These are phyloP conservation scores for Sinocyclocheilus anophthalmus DNA, from an alignment of 2,113 vertebrate species.

Conservation along the genomic window DNA sequence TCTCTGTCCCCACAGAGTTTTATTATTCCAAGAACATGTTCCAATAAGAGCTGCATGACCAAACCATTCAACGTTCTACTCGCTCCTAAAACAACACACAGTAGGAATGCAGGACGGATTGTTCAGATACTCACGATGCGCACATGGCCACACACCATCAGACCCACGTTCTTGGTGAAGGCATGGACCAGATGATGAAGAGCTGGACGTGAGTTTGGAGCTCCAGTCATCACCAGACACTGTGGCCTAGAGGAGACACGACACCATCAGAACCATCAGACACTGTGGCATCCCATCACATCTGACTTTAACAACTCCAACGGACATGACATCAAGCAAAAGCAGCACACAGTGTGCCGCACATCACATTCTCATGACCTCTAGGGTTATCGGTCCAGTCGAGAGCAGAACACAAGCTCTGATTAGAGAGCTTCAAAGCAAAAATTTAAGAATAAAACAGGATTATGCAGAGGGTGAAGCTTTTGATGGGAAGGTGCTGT, in stretches of 20 bases:
- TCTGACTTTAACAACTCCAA: too few relatives aligned
- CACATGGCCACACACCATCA: constrained; percentile 96
- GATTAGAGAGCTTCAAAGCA: constrained; percentile 74
- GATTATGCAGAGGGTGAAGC: constrained; percentile 59
- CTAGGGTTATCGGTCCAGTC: constrained; percentile 26
- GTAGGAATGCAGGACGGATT: too few relatives aligned
- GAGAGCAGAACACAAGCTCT: constrained; percentile 27
- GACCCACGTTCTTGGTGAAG: constrained; percentile 97
- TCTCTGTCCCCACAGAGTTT: constrained; percentile 40
- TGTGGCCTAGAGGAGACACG: constrained; percentile 81
- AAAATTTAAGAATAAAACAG: constrained; percentile 64
- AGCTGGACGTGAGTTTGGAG: constrained; percentile 92
- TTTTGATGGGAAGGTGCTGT: constrained; percentile 58
- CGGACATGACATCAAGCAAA: too few relatives aligned
- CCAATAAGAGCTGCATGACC: not conserved
- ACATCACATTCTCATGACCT: constrained; percentile 49
- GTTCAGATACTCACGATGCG: constrained; percentile 80
- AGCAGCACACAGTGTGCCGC: not conserved
- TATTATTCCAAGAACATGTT: constrained; percentile 40
- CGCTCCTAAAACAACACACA: too few relatives aligned
- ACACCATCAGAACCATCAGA: too few relatives aligned
- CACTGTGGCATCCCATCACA: too few relatives aligned
- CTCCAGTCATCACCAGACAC: constrained; percentile 96
- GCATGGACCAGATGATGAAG: constrained; percentile 92
- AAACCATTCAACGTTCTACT: too few relatives aligned